Base-by-base conservation (phyloP, 2,888 invertebrate species). In the Scaptomyza caliginosa region DNA sequence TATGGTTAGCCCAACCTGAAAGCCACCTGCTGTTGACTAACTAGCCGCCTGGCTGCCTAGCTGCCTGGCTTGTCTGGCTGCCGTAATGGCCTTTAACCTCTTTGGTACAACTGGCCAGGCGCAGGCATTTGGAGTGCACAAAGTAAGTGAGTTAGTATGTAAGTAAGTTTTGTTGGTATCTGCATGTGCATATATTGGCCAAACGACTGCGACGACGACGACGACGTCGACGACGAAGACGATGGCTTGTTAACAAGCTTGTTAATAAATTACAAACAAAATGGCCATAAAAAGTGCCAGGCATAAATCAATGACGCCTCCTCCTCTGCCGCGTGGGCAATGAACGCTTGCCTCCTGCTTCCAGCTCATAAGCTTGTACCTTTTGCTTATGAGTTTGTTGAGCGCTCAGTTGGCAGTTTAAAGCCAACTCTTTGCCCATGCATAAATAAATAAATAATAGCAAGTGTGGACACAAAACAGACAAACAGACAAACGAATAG, bases 231-330 rank as follows among this genome's bases (percentile, higher is more conserved):
- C 21, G 16, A 34, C 0, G 16, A 34, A 7, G 34, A 34, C 67
- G 68, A 74, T 65, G 45, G 45, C 45, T 82, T 85, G 86, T 85
- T 85, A 86, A 86, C 85, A 86, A 85, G 85, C 86, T 86, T 85
- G 85, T 85, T 85, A 84, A 84, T 85, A 86, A 86, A 86, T 86
- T 84, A 85, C 79, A 82, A 84, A 86, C 85, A 84, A 85, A 86
- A 86, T 84, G 80, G 85, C 80, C 79, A 86, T 84, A 83, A 84
- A 84, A 86, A 82, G 76, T 85, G 86, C 83, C 85, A 84, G 67
- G 72, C 81, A 85, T 84, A 86, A 85, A 86, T 85, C 86, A 82
- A 77, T 77, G 83, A 70, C 63, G 40, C 70, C 76, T 76, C 63
- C 76, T 76, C 63, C 76, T 67, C 49, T 28, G 17, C 48, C 38